Evolutionary conservation across 2,888 invertebrate species (phyloP), one percentile per base, ranked within the genome.

Genomic region (Drosophila mimetica): DNA sequence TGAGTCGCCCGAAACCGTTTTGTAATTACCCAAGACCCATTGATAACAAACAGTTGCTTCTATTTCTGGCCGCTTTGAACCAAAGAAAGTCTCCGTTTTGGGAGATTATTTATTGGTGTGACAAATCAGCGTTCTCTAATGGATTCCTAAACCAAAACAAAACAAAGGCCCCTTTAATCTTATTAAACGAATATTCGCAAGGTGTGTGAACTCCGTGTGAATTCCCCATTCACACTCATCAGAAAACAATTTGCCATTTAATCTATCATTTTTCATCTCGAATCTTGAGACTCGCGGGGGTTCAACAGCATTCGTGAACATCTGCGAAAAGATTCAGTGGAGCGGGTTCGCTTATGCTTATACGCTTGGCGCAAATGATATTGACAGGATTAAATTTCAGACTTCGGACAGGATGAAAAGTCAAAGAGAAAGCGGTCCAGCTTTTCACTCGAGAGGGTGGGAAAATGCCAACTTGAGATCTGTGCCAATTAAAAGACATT

Each of bases 241-340:
- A 80, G 75, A 83, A 70, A 39, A 20, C 59, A 63, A 83, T 83
- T 79, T 77, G 47, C 39, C 54, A 47, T 53, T 71, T 34, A 75
- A 66, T 72, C 61, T 52, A 36, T 67, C 65, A 60, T 76, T 72
- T 79, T 36, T 42, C 16, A 64, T 64, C 16, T 30, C 30, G 48
- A 55, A 46, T 42, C 30, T 30, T 30, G 30, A 30, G 11, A 11
- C 11, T 13, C 11, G 11, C 28, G 60, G 5, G 50, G 44, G 76
- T 71, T 72, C 64, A 76, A 65, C 51, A 70, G 65, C 64, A 25
- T 7, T 44, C 47, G 25, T n/a, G 22, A 34, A 34, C 25, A 48
- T 48, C 25, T 34, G 48, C 22, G 32, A 46, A 46, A 37, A 36
- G 28, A 51, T 30, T 69, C 65, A 64, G 8, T 53, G 63, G 39